Evolutionary conservation across 2,113 vertebrate species (phyloP).

Genomic region (Lophochroa leadbeateri): DNA sequence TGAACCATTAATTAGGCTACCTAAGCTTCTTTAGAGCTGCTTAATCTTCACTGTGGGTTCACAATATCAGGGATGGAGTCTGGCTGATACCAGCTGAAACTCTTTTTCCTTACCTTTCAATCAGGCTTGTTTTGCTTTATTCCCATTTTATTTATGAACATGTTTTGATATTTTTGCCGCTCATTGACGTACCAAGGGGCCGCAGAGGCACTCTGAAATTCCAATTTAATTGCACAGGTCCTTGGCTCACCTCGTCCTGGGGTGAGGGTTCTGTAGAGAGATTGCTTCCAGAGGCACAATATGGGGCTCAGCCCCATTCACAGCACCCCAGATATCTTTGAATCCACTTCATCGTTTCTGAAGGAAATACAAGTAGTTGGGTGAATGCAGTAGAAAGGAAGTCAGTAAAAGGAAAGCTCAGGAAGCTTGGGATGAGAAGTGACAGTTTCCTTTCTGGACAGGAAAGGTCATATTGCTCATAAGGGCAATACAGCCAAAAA

Average conservation of each 20-base stretch:
- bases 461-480: neutral
- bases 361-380: neutral
- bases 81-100: neutral
- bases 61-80: neutral
- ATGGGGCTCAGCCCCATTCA: neutral
- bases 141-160: neutral
- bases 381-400: neutral
- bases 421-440: neutral
- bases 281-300: neutral
- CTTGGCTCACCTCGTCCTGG: neutral
- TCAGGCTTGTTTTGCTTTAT: neutral
- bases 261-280: neutral
- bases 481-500: neutral
- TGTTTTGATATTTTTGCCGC: neutral
- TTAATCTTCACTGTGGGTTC: conserved; percentile 2
- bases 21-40: conserved; percentile 45
- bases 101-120: neutral
- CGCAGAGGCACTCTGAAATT: neutral
- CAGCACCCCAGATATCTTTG: neutral
- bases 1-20: conserved; percentile 38
- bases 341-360: neutral
- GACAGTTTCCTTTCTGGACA: neutral
- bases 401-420: neutral
- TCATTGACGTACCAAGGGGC: neutral
- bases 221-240: neutral